A percentile compares a stretch with the other conserved stretches of the same genome.
These are phyloP conservation scores for Rhaphigaster nebulosa DNA, from an alignment of 2,888 invertebrate genomes.

Conservation along the genomic window DNA sequence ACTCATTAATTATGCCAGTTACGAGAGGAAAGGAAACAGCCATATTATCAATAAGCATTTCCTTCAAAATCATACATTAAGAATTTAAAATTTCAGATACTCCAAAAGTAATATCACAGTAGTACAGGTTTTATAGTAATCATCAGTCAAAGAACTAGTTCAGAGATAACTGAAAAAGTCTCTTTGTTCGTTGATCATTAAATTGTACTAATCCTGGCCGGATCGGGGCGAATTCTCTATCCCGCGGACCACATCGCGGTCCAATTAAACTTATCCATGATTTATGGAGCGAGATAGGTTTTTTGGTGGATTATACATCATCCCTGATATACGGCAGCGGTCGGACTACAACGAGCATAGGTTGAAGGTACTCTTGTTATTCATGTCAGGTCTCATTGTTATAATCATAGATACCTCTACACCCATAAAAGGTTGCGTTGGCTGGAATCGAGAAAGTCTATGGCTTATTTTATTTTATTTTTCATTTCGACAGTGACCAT, in stretches of 20 bases:
- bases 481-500: too few relatives aligned
- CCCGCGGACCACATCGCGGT: not conserved
- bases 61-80: too few relatives aligned
- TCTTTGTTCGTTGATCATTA: not conserved
- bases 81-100: not conserved
- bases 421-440: not conserved
- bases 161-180: not conserved
- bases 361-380: not conserved
- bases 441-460: not conserved
- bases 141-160: not conserved
- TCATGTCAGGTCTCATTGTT: not conserved
- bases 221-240: not conserved
- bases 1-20: not conserved
- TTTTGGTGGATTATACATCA: conserved; percentile 19
- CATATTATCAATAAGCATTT: too few relatives aligned
- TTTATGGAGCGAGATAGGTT: conserved; percentile 17
- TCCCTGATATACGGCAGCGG: not conserved
- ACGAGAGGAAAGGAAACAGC: not conserved
- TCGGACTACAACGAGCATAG: not conserved
- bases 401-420: not conserved
- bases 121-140: not conserved
- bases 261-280: conserved; percentile 17
- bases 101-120: not conserved
- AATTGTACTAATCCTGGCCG: not conserved
- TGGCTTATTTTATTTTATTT: not conserved